Evolutionary conservation across 2,888 invertebrate species (phyloP).

Genomic region (Ochropleura leucogaster): DNA sequence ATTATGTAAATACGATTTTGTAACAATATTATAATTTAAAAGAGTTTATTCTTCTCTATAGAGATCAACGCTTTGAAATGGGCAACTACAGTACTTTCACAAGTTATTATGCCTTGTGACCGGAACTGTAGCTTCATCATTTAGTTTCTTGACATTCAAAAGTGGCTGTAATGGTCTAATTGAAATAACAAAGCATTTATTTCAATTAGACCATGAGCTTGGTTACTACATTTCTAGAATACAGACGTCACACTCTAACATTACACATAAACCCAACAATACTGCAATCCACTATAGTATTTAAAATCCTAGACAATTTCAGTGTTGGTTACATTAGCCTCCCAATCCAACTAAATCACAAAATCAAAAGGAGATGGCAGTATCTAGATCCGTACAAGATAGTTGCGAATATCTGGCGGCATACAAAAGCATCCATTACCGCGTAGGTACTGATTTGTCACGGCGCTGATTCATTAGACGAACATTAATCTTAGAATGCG

Average conservation of each 20-base stretch:
- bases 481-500: slow-evolving; percentile 83
- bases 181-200: too few species aligned
- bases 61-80: too few species aligned
- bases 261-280: background rate
- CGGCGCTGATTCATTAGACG: slow-evolving; percentile 86
- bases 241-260: background rate
- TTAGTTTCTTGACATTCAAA: too few species aligned
- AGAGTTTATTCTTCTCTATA: too few species aligned
- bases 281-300: slow-evolving; percentile 5
- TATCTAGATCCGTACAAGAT: slow-evolving; percentile 39
- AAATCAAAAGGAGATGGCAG: slow-evolving; percentile 29
- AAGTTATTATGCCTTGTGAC: too few species aligned
- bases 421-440: slow-evolving; percentile 66
- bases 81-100: too few species aligned
- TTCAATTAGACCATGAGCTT: too few species aligned
- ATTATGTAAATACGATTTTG: too few species aligned
- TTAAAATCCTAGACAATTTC: slow-evolving; percentile 12
- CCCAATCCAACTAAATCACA: slow-evolving; percentile 16
- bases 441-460: slow-evolving; percentile 84
- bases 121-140: too few species aligned
- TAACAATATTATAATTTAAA: too few species aligned
- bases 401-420: slow-evolving; percentile 52
- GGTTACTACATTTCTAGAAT: background rate
- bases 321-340: slow-evolving; percentile 28
- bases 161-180: too few species aligned